phyloP scores from a whole-genome alignment of 2,797 vertebrate genomes.

The Gadopsis bispinosus region DNA sequence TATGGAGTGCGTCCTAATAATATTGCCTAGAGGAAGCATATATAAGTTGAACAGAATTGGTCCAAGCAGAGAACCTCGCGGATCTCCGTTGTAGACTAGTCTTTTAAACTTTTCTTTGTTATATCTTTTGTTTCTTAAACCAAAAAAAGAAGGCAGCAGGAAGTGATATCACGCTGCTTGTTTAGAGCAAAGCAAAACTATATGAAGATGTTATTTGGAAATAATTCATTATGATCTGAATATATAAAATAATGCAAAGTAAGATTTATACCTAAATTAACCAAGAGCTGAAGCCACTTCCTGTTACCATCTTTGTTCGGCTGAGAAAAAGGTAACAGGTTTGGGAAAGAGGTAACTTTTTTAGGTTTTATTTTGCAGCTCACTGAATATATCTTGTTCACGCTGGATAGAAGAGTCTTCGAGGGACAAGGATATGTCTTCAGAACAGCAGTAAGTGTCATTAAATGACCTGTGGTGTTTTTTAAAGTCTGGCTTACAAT shows the following conservation, averaged over 20 bases:
- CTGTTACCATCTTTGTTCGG: neutral
- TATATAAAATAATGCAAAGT: neutral
- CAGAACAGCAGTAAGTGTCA: conserved; percentile 16
- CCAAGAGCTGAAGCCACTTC: neutral
- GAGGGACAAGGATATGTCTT: conserved; percentile 2
- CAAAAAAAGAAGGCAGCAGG: neutral
- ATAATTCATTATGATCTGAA: neutral
- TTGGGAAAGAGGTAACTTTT: neutral
- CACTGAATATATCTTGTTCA: neutral
- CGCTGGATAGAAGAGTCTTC: neutral
- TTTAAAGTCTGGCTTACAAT: conserved; percentile 17
- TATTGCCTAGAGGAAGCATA: too few relatives aligned
- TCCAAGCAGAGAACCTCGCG: too few relatives aligned
- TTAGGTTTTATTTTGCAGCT: conserved; percentile 2
- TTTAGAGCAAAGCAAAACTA: neutral
- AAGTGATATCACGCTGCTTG: neutral
- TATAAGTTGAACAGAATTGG: too few relatives aligned
- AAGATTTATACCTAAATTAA: neutral
- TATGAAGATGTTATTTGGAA: neutral
- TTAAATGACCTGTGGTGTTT: conserved; percentile 24
- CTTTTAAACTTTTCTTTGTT: neutral
- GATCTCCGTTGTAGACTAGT: too few relatives aligned
- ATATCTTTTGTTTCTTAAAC: neutral
- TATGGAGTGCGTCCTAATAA: too few relatives aligned
- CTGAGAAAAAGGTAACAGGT: neutral